Evolutionary conservation across 2,888 invertebrate genomes (phyloP).

Genomic region (Epiblema foenella): DNA sequence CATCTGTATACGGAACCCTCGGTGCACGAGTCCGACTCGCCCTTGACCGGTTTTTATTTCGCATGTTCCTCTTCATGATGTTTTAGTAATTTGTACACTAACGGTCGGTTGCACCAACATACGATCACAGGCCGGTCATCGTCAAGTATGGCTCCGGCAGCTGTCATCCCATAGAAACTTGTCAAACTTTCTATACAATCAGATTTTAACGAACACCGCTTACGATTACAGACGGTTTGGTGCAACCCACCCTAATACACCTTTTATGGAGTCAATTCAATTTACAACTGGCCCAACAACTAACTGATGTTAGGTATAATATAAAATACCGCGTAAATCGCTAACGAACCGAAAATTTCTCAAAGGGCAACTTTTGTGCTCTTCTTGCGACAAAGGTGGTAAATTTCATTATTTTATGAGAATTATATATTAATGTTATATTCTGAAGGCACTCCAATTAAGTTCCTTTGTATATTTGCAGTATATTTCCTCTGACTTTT

Average conservation of each 20-base stretch:
- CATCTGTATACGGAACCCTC: no score
- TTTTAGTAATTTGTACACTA: no score
- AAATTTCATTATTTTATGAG: background rate
- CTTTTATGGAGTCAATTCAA: background rate
- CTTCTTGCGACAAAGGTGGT: slow-evolving; percentile 1
- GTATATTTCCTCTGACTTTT: slow-evolving; percentile 10
- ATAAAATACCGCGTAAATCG: slow-evolving; percentile 13
- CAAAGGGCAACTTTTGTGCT: slow-evolving; percentile 22
- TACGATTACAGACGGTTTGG: no score
- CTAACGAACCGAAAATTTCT: slow-evolving; percentile 27
- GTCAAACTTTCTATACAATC: no score
- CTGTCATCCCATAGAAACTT: no score
- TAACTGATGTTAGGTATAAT: background rate
- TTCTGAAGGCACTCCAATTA: slow-evolving; percentile 14
- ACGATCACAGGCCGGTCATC: no score
- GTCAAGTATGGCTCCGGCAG: no score
- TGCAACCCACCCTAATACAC: background rate
- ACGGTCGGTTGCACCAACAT: no score
- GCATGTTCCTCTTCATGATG: no score
- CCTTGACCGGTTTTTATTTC: no score
- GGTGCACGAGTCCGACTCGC: no score
- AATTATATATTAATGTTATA: background rate
- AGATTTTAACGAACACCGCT: no score
- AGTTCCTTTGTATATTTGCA: slow-evolving; percentile 5
- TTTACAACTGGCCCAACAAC: slow-evolving; percentile 11